Conservation (phyloP, 2,113 vertebrate species). For the Brachyistius frenatus region DNA sequence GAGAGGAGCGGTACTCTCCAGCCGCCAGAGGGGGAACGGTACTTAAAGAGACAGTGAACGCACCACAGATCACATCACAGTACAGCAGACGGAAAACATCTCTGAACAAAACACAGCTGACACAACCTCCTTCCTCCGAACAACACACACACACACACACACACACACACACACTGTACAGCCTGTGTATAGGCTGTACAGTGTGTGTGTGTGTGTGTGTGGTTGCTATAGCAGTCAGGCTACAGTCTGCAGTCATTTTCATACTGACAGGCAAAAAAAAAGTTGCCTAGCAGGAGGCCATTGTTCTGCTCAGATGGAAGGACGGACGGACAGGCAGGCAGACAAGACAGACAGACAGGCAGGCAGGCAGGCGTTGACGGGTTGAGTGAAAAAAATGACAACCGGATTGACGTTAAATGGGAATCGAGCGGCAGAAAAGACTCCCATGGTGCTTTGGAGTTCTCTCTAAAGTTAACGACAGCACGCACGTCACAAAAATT, state of each 20-base stretch:
- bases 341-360: neutral
- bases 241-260: neutral
- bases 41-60: slow-evolving; percentile 24
- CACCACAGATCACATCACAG: slow-evolving; percentile 4
- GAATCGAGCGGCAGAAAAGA: neutral
- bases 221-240: neutral
- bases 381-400: neutral
- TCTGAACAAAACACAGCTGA: slow-evolving; percentile 15
- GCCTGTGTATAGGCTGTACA: neutral
- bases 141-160: neutral
- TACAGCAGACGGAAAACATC: slow-evolving; percentile 18
- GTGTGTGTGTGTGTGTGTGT: neutral
- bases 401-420: neutral
- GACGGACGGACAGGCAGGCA: too few species aligned
- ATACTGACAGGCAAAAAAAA: slow-evolving; percentile 11
- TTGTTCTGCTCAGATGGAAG: slow-evolving; percentile 13
- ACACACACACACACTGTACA: neutral
- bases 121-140: neutral
- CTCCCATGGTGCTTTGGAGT: neutral
- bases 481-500: neutral
- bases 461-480: slow-evolving; percentile 20
- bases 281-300: neutral
- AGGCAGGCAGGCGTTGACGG: slow-evolving; percentile 11
- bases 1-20: neutral
- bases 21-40: slow-evolving; percentile 3